Percentiles rank a stretch among this genome's conserved stretches.
Evolutionary conservation across 1,140 invertebrate genomes (phyloP).

Genomic region (Luehdorfia chinensis): DNA sequence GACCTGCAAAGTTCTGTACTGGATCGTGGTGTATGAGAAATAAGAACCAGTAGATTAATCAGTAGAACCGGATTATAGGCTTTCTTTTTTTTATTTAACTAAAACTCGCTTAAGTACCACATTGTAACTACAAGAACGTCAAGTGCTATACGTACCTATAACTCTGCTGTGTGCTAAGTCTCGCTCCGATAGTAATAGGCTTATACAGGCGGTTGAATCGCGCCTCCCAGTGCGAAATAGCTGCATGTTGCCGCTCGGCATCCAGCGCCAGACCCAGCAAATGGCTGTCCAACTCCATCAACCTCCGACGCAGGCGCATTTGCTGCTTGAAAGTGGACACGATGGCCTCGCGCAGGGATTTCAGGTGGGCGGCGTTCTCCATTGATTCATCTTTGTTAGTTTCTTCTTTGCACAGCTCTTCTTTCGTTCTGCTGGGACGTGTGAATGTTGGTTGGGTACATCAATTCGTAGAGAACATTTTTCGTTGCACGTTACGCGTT

Average conservation of each 20-base stretch:
- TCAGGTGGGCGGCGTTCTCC: slow-evolving; percentile 80
- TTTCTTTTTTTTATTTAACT: no score
- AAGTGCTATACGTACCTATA: slow-evolving; percentile 78
- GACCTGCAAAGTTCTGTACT: no score
- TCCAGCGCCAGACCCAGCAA: slow-evolving; percentile 89
- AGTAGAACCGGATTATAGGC: no score
- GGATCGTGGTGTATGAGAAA: no score
- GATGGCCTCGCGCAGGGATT: slow-evolving; percentile 88
- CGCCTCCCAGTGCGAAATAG: slow-evolving; percentile 92
- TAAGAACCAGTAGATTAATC: no score
- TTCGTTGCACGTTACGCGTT: no score
- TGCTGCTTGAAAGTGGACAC: slow-evolving; percentile 93
- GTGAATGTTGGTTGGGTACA: background rate
- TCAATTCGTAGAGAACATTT: no score
- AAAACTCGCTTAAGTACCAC: no score
- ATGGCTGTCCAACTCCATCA: slow-evolving; percentile 93
- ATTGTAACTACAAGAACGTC: no score
- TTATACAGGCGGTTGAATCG: slow-evolving; percentile 86
- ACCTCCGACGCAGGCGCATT: slow-evolving; percentile 88
- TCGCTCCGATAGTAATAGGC: slow-evolving; percentile 71
- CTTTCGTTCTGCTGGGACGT: slow-evolving; percentile 23
- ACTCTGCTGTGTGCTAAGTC: slow-evolving; percentile 79
- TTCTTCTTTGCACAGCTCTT: slow-evolving; percentile 34
- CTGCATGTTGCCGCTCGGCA: slow-evolving; percentile 89
- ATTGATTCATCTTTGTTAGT: slow-evolving; percentile 41